Evolutionary conservation across 2,113 vertebrate genomes (phyloP), one percentile per base, ranked within the genome.

Genomic region (Corythaixoides concolor): DNA sequence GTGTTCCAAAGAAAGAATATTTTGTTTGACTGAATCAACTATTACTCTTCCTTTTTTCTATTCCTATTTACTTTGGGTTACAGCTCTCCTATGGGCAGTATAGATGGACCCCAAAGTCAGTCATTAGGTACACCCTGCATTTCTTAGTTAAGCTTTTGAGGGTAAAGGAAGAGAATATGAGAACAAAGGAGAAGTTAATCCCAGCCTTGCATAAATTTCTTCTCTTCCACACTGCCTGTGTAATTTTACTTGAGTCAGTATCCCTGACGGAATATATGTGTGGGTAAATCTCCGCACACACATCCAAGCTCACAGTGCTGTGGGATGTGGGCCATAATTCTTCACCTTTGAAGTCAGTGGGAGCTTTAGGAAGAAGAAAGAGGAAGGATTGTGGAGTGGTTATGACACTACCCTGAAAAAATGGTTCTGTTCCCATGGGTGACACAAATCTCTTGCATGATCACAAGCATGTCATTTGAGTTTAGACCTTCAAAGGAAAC

Each of bases 341-440:
- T 93, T 87, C 92, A 97, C 84, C 93, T 97, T 91, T 96, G 97
- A 97, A 96, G 96, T 97, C 96, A 95, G 94, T 95, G 47, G 89
- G 94, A 97, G 89, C 84, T 95, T 94, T 79, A 95, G 58, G 83
- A 69, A 93, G 85, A 96, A 95, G 69, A 96, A 96, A 90, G 86
- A 93, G 68, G 77, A 93, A 93, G 89, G 86, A 92, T 59, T 91
- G 73, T 79, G 77, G 72, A 94, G 89, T 93, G 90, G 89, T 95
- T 97, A 96, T 87, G 95, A 96, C 89, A 95, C 81, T 73, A 93
- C 28, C 39, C 83, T 88, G 70, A 82, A 96, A 97, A 92, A 96
- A 92, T 73, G 73, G 69, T 78, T 94, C 69, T 49, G 69, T 68
- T 95, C 93, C 93, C 92, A 37, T n/a, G 85, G 89, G 94, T 1